phyloP scores from a whole-genome alignment of 1,140 invertebrate genomes.

The Atta cephalotes region DNA sequence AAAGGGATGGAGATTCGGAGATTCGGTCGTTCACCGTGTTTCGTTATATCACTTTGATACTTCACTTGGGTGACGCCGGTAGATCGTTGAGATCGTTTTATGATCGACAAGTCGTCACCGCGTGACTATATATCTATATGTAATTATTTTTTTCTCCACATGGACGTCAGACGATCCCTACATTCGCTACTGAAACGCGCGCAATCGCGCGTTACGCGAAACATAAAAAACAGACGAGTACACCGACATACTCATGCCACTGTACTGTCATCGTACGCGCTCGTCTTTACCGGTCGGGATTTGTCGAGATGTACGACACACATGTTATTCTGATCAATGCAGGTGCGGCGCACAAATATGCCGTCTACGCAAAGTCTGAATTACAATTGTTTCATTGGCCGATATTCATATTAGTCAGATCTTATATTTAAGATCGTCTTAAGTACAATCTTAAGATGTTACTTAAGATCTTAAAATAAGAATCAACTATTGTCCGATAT shows the following conservation, averaged over 20 bases:
- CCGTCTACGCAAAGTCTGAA: not conserved
- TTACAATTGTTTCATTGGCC: no score
- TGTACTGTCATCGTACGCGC: not conserved
- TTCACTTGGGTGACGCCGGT: not conserved
- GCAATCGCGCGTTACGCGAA: not conserved
- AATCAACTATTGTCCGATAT: no score
- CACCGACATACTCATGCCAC: not conserved
- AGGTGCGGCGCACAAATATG: not conserved
- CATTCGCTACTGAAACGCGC: not conserved
- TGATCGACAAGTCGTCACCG: conserved; percentile 41
- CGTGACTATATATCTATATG: conserved; percentile 41
- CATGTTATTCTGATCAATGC: not conserved
- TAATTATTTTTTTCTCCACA: conserved; percentile 13
- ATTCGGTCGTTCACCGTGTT: not conserved
- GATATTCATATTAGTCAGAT: no score
- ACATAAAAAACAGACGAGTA: conserved; percentile 16
- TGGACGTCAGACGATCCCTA: not conserved
- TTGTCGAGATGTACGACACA: no score
- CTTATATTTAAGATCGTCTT: no score
- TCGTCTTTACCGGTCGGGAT: conserved; percentile 20
- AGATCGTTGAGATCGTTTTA: not conserved
- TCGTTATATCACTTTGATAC: not conserved
- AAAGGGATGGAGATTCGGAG: not conserved
- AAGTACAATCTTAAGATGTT: no score
- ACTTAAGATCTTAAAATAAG: no score